Conservation (phyloP, 2,888 invertebrate species). For the Acrobasis consociella region DNA sequence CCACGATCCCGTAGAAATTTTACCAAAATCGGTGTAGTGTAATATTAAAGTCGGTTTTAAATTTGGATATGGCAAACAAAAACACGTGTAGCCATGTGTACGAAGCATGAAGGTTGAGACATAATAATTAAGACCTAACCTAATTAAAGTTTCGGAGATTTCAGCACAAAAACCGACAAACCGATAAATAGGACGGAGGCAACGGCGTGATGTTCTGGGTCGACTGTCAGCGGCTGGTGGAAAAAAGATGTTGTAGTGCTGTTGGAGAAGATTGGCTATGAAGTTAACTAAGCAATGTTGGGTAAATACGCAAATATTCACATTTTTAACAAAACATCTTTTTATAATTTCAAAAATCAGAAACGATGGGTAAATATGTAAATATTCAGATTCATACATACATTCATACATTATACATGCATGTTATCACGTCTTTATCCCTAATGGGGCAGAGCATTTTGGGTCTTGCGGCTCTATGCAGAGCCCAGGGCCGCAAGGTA, state of each 20-base stretch:
- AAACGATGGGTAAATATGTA: too few species aligned
- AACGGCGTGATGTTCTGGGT: constrained; percentile 21
- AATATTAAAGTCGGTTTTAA: too few species aligned
- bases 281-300: background rate
- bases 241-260: constrained; percentile 8
- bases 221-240: constrained; percentile 3
- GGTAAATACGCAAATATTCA: background rate
- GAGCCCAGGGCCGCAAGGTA: too few species aligned
- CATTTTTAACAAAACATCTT: too few species aligned
- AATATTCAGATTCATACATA: too few species aligned
- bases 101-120: constrained; percentile 17
- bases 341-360: too few species aligned
- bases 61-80: background rate
- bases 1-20: too few species aligned
- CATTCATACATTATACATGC: too few species aligned
- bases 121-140: constrained; percentile 21
- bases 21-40: too few species aligned
- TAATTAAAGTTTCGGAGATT: constrained; percentile 18
- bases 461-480: too few species aligned
- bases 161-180: constrained; percentile 13
- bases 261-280: background rate
- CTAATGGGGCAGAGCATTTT: too few species aligned
- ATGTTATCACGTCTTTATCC: too few species aligned
- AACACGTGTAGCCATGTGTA: constrained; percentile 12
- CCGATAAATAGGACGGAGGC: constrained; percentile 14